phyloP scores from a whole-genome alignment of 2,113 vertebrate species.

The Callaeas wilsoni region DNA sequence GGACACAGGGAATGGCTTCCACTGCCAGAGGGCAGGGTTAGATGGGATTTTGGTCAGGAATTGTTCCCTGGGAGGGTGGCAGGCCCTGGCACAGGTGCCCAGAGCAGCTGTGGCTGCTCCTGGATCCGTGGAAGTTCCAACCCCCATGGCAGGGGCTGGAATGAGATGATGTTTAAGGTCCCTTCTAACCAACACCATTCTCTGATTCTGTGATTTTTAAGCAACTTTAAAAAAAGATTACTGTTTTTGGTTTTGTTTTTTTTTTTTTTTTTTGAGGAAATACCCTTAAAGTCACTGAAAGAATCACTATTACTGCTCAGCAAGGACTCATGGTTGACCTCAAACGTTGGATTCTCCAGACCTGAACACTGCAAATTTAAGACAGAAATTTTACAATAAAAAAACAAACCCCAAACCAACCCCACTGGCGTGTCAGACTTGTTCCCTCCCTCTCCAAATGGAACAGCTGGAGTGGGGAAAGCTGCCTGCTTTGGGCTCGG shows the following conservation, averaged over 20 bases:
- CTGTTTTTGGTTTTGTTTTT: background rate
- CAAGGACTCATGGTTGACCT: background rate
- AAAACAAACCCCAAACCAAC: accelerated
- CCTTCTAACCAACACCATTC: background rate
- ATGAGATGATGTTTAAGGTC: too few relatives aligned
- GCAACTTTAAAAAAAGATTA: background rate
- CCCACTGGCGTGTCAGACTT: accelerated
- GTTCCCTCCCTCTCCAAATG: background rate
- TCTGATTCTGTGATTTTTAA: background rate
- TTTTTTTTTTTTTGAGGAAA: background rate
- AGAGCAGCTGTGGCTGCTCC: background rate
- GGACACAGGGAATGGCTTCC: background rate
- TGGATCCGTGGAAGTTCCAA: background rate
- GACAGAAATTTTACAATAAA: background rate
- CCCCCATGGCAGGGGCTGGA: too few relatives aligned
- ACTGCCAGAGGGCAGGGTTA: background rate
- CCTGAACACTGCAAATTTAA: background rate
- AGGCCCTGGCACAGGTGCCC: background rate
- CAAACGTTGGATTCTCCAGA: background rate
- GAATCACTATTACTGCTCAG: background rate
- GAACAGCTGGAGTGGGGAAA: background rate
- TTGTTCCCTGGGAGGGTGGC: background rate
- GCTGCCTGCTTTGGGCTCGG: background rate
- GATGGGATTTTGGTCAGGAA: background rate
- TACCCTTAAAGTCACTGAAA: background rate